Conservation (phyloP, 2,888 invertebrate genomes). For the Drosophila recens region DNA sequence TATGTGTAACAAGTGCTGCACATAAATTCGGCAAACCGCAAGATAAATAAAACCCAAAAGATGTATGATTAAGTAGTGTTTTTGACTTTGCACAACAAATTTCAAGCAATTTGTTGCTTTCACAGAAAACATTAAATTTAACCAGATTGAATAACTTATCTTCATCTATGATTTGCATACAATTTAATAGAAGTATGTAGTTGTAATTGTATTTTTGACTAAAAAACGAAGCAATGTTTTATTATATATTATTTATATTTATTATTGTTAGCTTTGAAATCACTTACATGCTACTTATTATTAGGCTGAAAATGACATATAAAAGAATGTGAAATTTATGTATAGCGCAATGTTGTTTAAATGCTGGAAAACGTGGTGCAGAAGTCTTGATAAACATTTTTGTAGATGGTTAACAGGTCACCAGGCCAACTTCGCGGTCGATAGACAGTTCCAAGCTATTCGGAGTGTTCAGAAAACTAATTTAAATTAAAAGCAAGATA, state of each 20-base stretch:
- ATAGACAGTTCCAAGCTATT: background rate
- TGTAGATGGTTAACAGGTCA: slow-evolving; percentile 5
- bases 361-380: too few species aligned
- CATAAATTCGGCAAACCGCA: slow-evolving; percentile 61
- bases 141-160: slow-evolving; percentile 7
- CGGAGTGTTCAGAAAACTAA: background rate
- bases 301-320: background rate
- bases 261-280: background rate
- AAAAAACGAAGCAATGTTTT: background rate
- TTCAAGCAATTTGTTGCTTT: slow-evolving; percentile 38
- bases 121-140: slow-evolving; percentile 16
- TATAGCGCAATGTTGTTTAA: too few species aligned
- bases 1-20: slow-evolving; percentile 59
- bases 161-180: slow-evolving; percentile 9
- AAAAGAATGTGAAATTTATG: too few species aligned
- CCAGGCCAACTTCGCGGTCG: background rate
- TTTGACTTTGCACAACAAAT: slow-evolving; percentile 30
- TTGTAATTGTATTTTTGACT: background rate
- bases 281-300: background rate
- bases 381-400: too few species aligned
- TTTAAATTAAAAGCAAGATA: background rate
- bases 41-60: slow-evolving; percentile 55
- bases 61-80: slow-evolving; percentile 52
- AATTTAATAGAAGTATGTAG: slow-evolving; percentile 2
- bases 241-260: background rate